Conservation (phyloP, 2,888 invertebrate species). For the Ceriagrion tenellum region DNA sequence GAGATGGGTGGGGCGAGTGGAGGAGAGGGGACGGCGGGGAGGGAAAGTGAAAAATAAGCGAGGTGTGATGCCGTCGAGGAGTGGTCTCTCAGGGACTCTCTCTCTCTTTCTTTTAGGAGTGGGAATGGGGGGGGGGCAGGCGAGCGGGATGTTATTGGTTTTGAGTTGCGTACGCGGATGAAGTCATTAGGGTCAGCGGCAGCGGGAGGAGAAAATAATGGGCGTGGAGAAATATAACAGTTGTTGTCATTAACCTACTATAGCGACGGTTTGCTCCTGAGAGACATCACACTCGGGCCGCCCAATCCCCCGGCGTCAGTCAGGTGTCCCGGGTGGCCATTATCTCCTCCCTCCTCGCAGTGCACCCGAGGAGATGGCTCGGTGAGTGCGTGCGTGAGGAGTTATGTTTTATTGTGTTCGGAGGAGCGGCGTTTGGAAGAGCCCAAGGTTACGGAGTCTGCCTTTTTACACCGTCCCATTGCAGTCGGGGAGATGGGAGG, state of each 20-base stretch:
- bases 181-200: slow-evolving; percentile 23
- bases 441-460: background rate
- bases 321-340: background rate
- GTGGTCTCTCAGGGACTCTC: background rate
- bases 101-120: background rate
- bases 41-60: background rate
- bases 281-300: background rate
- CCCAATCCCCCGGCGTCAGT: background rate
- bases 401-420: slow-evolving; percentile 26
- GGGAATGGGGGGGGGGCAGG: too few relatives aligned
- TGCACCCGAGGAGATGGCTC: background rate
- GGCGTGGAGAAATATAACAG: background rate
- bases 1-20: background rate
- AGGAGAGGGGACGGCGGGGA: background rate
- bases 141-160: background rate
- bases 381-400: background rate
- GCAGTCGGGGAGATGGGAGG: background rate
- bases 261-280: background rate
- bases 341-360: background rate
- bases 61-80: background rate
- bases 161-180: background rate
- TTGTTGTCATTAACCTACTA: slow-evolving; percentile 33
- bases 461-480: background rate
- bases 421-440: background rate
- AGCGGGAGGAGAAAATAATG: background rate